Base-by-base conservation (phyloP, 2,113 vertebrate genomes). In the Pelvicachromis taeniatus region DNA sequence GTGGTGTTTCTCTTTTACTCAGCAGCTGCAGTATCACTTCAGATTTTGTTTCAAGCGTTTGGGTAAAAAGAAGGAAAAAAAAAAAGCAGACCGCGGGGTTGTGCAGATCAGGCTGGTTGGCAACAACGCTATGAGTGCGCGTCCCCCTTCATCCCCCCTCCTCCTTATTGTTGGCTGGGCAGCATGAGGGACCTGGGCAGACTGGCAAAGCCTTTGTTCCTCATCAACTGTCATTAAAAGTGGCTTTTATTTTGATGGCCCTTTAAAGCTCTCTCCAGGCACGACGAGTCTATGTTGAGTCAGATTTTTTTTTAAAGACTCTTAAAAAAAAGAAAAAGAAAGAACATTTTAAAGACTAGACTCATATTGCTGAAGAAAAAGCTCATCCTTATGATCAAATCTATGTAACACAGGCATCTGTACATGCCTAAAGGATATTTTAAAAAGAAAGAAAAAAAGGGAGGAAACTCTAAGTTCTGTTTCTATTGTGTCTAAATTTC, bases 191-290 rank as follows among this genome's bases (percentile, higher is more conserved):
- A 90, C 84, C 89, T 75, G 81, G 79, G 91, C 90, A 90, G 63
- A 83, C 91, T 90, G 92, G 86, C 85, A 89, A 45, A 92, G 91
- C 92, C 95, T 95, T 95, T 95, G 94, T 95, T 94, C 88, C 85
- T 88, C 88, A 83, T 78, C 40, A 89, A 80, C 79, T 85, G 59
- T 85, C 81, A 38, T 86, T 82, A 77, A 84, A 91, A 89, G 84
- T 90, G 82, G 31, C 80, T 83, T 59, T 85, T 54, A 85, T 40
- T 48, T 54, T 78, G 35, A 83, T 78, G 35, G 78, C 9, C 35
- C 16, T 31, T 68, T 82, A 56, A 84, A 68, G 53, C 65, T 12
- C 33, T 70, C 48, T 77, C 10, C 35, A 50, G 21, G 23, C 52
- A 4, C 33, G 73, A 65, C 3, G 10, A 19, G 35, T 42, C 33